Percentiles rank a stretch among this genome's conserved stretches.
These are phyloP conservation scores for Tortricodes alternella DNA, from an alignment of 2,888 invertebrate species.

Conservation along the genomic window DNA sequence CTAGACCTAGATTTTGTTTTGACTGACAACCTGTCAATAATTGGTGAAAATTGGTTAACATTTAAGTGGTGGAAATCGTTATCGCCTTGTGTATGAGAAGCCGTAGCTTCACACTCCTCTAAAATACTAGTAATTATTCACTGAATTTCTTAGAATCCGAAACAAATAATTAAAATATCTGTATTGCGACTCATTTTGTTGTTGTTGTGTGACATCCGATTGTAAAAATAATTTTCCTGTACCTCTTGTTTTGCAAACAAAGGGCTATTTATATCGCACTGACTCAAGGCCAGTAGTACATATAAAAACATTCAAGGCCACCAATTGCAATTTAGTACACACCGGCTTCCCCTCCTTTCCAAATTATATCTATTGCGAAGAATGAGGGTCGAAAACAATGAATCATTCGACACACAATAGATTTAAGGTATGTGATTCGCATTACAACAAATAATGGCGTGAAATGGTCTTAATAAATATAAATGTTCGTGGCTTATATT, in stretches of 20 bases:
- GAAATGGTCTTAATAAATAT: slow-evolving; percentile 13
- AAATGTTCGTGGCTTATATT: background rate
- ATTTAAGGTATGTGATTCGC: slow-evolving; percentile 22
- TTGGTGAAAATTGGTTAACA: too few species aligned
- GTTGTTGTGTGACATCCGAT: background rate
- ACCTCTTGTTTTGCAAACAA: slow-evolving; percentile 14
- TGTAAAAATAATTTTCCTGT: slow-evolving; percentile 15
- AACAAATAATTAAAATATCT: too few species aligned
- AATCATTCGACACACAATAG: slow-evolving; percentile 24
- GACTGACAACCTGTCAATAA: too few species aligned
- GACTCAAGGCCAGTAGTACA: slow-evolving; percentile 11
- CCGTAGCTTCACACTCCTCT: too few species aligned
- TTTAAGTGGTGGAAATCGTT: too few species aligned
- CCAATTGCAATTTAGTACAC: slow-evolving; percentile 30
- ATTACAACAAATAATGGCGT: slow-evolving; percentile 3
- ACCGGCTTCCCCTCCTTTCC: slow-evolving; percentile 27
- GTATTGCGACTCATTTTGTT: too few species aligned
- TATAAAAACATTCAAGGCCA: slow-evolving; percentile 24
- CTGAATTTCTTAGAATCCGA: background rate
- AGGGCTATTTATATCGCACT: slow-evolving; percentile 16
- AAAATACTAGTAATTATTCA: too few species aligned
- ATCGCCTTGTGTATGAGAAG: too few species aligned
- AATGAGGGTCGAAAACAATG: slow-evolving; percentile 21
- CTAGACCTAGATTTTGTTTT: too few species aligned
- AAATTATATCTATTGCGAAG: slow-evolving; percentile 10